Conservation (phyloP, 1,140 invertebrate genomes). For the Meloidogyne floridensis region DNA sequence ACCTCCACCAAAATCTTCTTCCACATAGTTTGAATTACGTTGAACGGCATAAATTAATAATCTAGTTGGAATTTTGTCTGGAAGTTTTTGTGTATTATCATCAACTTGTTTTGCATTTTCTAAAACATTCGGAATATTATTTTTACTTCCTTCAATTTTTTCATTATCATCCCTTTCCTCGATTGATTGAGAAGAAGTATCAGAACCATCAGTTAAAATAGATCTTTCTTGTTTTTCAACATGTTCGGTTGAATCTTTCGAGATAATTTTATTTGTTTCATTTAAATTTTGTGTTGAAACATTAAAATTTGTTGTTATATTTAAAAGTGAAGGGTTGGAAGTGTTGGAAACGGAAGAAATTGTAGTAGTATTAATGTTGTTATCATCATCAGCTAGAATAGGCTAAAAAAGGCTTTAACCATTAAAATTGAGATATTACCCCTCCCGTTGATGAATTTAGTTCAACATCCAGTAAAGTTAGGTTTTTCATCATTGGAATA, state of each 20-base stretch:
- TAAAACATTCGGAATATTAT: not conserved
- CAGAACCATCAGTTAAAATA: not conserved
- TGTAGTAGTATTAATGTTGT: not conserved
- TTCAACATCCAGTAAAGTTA: not conserved
- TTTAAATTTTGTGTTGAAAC: not conserved
- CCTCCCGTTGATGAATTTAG: not conserved
- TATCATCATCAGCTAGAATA: not conserved
- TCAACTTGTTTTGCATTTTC: not conserved
- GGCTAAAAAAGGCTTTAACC: not conserved
- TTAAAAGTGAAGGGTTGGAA: not conserved
- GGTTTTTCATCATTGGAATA: not conserved
- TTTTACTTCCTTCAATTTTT: not conserved
- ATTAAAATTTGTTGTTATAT: not conserved
- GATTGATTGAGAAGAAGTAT: not conserved
- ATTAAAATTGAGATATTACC: not conserved
- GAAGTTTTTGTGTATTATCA: not conserved
- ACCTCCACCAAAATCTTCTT: not conserved
- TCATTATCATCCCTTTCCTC: not conserved
- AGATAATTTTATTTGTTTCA: not conserved
- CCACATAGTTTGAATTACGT: conserved; percentile 1
- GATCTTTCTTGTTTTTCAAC: not conserved
- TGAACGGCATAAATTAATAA: conserved; percentile 4
- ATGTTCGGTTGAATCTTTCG: not conserved
- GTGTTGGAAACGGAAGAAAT: not conserved
- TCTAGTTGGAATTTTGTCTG: not conserved